A percentile compares a stretch with the other conserved stretches of the same genome.
Evolutionary conservation across 2,113 vertebrate species (phyloP).

Genomic region (Podiceps cristatus): DNA sequence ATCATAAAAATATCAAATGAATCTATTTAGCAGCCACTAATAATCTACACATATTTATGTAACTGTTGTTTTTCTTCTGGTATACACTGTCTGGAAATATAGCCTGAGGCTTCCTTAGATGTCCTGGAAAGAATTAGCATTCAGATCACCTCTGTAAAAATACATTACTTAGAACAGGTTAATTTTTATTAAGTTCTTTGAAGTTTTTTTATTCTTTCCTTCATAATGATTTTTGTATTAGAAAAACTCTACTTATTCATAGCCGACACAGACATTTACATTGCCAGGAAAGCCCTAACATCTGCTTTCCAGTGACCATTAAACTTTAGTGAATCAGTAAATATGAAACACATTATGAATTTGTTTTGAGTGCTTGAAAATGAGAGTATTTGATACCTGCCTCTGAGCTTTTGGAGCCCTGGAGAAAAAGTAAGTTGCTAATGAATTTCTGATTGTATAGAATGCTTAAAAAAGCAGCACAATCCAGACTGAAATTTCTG

Average conservation of each 20-base stretch:
- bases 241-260: background rate
- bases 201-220: background rate
- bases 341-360: slow-evolving; percentile 4
- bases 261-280: slow-evolving; percentile 8
- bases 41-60: slow-evolving; percentile 53
- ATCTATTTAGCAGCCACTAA: slow-evolving; percentile 50
- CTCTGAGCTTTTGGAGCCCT: background rate
- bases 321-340: slow-evolving; percentile 13
- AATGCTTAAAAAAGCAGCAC: background rate
- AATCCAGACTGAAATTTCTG: background rate
- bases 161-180: slow-evolving; percentile 1
- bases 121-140: background rate
- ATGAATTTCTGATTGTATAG: background rate
- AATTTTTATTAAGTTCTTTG: slow-evolving; percentile 43
- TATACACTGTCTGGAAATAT: slow-evolving; percentile 46
- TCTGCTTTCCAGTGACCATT: slow-evolving; percentile 26
- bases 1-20: slow-evolving; percentile 68
- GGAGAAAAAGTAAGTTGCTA: background rate
- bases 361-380: background rate
- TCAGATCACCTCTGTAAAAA: background rate
- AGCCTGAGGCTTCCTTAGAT: slow-evolving; percentile 36
- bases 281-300: background rate
- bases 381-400: background rate
- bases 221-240: background rate
- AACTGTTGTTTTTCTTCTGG: slow-evolving; percentile 12